Evolutionary conservation across 2,113 vertebrate genomes (phyloP).

Genomic region (Irena cyanogastra): DNA sequence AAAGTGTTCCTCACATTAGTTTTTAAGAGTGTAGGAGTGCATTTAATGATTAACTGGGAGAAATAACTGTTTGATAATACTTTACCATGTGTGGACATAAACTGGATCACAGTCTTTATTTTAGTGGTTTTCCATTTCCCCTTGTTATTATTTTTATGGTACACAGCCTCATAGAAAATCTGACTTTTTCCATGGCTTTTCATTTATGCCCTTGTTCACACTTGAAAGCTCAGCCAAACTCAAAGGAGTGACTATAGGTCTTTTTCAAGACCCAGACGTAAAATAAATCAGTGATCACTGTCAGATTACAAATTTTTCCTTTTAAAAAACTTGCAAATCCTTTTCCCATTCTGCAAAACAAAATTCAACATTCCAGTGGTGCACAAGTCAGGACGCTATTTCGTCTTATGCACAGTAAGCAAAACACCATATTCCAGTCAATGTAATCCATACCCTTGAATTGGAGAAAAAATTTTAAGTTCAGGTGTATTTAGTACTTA

Average conservation of each 20-base stretch:
- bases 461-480: background rate
- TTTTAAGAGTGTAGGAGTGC: slow-evolving; percentile 34
- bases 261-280: background rate
- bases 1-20: background rate
- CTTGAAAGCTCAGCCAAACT: background rate
- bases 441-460: background rate
- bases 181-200: background rate
- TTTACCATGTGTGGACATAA: slow-evolving; percentile 24
- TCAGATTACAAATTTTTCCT: background rate
- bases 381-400: background rate
- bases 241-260: background rate
- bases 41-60: slow-evolving; percentile 35
- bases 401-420: background rate
- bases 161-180: background rate
- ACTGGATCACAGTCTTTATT: slow-evolving; percentile 36
- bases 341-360: background rate
- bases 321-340: background rate
- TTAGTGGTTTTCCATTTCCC: slow-evolving; percentile 15
- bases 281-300: background rate
- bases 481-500: background rate
- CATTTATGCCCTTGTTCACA: background rate
- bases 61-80: slow-evolving; percentile 29
- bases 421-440: background rate
- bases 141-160: background rate
- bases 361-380: background rate